Evolutionary conservation across 2,113 vertebrate genomes (phyloP), one percentile per base, ranked within the genome.

Genomic region (Gopherus evgoodei): DNA sequence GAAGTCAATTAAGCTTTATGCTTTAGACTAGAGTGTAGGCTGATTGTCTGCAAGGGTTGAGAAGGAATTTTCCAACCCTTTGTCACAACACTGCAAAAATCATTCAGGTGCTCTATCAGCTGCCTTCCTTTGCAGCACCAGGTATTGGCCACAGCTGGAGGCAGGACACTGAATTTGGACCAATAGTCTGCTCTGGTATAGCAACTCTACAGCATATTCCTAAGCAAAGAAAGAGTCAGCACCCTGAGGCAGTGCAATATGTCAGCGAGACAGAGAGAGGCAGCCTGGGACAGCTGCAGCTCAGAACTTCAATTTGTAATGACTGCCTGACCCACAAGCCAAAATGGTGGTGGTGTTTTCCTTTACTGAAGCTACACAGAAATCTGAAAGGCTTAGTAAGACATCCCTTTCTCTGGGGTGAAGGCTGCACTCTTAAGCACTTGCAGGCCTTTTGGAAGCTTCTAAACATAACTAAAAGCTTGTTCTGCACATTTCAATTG

Each of bases 371-470:
- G 38, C 90, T 12, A 81, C 24, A 83, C 87, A 88, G n/a, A 24
- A 24, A 44, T 86, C 38, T 65, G 82, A 92, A 62, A 91, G 94
- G 62, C 31, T 89, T 50, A 53, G 44, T 35, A 83, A 85, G 38
- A 53, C 93, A 81, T 59, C 80, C 85, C 47, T 21, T 90, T 78
- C 83, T n/a, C 11, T 31, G 24, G 14, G 83, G 83, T 59, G 87
- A 92, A 92, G 12, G 75, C 53, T 88, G 35, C 82, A 81, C 82
- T 93, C 13, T n/a, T 91, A 91, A 93, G 84, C 22, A 90, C 42
- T 54, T 93, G 83, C 35, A 90, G 81, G 44, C 12, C 42, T 81
- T 84, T 88, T 42, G 62, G 81, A 93, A 80, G 42, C 59, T 87
- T 42, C 93, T 49, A 27, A 65, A 75, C 82, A 91, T 84, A 83